Conservation (phyloP, 1,140 invertebrate genomes). For the Dinothrombium tinctorium region DNA sequence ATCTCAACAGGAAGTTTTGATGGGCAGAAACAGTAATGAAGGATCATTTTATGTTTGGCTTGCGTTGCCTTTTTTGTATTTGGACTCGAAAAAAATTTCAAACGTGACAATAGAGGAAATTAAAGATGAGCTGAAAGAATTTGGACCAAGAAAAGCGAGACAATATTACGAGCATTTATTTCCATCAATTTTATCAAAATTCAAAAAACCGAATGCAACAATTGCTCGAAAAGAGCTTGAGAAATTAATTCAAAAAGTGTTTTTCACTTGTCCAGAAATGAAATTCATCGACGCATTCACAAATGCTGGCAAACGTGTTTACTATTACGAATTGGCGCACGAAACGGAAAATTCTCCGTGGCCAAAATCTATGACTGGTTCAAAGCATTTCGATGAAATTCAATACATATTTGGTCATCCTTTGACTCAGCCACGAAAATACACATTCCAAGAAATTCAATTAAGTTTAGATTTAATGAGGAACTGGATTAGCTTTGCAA, state of each 20-base stretch:
- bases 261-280: constrained; percentile 6
- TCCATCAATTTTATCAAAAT: no score
- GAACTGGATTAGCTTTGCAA: constrained; percentile 86
- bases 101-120: no score
- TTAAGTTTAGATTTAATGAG: constrained; percentile 66
- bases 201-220: no score
- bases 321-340: constrained; percentile 84
- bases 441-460: constrained; percentile 47
- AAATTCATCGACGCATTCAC: background rate
- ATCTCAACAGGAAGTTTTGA: background rate
- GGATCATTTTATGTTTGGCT: no score
- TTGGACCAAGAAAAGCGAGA: no score
- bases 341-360: constrained; percentile 58
- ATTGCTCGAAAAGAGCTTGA: no score
- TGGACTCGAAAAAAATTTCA: no score
- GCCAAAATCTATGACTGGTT: constrained; percentile 74
- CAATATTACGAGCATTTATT: no score
- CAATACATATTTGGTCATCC: constrained; percentile 86
- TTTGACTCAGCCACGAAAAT: constrained; percentile 47
- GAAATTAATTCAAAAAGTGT: no score
- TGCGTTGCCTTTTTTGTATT: no score
- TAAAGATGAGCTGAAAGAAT: no score
- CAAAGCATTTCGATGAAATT: constrained; percentile 87
- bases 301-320: constrained; percentile 29
- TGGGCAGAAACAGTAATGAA: no score